phyloP scores from a whole-genome alignment of 2,888 invertebrate species.

The Tetropium fuscum region DNA sequence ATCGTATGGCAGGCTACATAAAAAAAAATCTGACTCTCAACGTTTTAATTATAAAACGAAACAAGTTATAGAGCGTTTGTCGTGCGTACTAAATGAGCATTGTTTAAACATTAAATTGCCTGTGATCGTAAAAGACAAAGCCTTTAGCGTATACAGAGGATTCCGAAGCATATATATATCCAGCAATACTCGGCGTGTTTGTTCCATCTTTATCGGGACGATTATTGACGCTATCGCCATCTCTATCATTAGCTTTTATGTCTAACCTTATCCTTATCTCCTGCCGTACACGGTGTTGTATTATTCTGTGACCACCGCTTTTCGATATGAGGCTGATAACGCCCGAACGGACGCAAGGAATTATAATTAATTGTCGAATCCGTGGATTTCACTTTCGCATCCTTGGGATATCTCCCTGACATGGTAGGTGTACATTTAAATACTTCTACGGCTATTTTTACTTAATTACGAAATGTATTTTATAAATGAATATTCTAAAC shows the following conservation, averaged over 20 bases:
- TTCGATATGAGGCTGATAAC: slow-evolving; percentile 36
- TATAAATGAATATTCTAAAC: slow-evolving; percentile 15
- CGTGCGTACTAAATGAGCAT: slow-evolving; percentile 28
- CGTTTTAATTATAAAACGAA: slow-evolving; percentile 41
- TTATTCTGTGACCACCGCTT: slow-evolving; percentile 19
- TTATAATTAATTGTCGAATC: slow-evolving; percentile 45
- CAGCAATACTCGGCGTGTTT: background rate
- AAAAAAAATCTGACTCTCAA: too few relatives aligned
- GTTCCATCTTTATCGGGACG: slow-evolving; percentile 13
- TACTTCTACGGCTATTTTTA: slow-evolving; percentile 25
- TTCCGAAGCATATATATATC: slow-evolving; percentile 20
- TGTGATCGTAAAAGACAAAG: slow-evolving; percentile 13
- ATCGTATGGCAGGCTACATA: too few relatives aligned
- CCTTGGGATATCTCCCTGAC: slow-evolving; percentile 11
- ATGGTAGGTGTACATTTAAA: slow-evolving; percentile 17
- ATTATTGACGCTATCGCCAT: slow-evolving; percentile 8
- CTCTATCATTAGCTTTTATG: slow-evolving; percentile 15
- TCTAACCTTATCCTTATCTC: slow-evolving; percentile 16
- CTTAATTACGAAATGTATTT: slow-evolving; percentile 25
- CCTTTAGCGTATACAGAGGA: slow-evolving; percentile 12
- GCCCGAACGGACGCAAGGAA: slow-evolving; percentile 38
- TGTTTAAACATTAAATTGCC: slow-evolving; percentile 32
- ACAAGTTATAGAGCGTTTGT: slow-evolving; percentile 25
- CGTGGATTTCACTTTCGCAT: slow-evolving; percentile 25
- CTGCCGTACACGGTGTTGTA: slow-evolving; percentile 22